These are phyloP conservation scores for Pseudomyrmex dendroicus DNA, from an alignment of 1,140 invertebrate genomes.

Conservation along the genomic window DNA sequence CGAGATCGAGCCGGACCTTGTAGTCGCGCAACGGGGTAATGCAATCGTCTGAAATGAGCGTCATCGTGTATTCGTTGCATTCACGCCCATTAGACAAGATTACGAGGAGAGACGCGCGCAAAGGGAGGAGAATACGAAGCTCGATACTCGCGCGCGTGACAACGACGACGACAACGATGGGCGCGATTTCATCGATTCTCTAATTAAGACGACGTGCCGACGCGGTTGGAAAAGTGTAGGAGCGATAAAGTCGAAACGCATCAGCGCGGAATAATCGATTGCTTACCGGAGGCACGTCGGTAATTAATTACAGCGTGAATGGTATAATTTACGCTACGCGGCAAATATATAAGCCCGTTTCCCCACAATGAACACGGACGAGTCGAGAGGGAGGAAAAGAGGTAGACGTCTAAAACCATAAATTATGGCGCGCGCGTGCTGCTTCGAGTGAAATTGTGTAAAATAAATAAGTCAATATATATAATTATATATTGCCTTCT, in stretches of 20 bases:
- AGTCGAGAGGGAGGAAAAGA: background rate
- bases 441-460: conserved; percentile 36
- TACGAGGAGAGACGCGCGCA: conserved; percentile 23
- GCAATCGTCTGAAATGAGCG: background rate
- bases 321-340: conserved; percentile 58
- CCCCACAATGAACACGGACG: conserved; percentile 28
- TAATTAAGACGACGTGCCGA: conserved; percentile 46
- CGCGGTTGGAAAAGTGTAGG: conserved; percentile 51
- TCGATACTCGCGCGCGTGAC: background rate
- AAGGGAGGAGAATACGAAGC: background rate
- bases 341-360: conserved; percentile 51
- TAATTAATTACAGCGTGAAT: conserved; percentile 64
- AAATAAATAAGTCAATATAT: conserved; percentile 61
- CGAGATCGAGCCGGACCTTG: background rate
- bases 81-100: conserved; percentile 4
- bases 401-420: conserved; percentile 41
- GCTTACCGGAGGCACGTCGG: conserved; percentile 54
- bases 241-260: conserved; percentile 54
- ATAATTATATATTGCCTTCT: conserved; percentile 17
- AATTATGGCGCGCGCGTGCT: conserved; percentile 35
- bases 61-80: conserved; percentile 37
- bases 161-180: background rate
- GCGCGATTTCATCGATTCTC: conserved; percentile 44
- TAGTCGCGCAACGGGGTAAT: too few species aligned
- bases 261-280: conserved; percentile 65